Conservation (phyloP, 2,797 vertebrate species). For the Chelidonichthys spinosus region DNA sequence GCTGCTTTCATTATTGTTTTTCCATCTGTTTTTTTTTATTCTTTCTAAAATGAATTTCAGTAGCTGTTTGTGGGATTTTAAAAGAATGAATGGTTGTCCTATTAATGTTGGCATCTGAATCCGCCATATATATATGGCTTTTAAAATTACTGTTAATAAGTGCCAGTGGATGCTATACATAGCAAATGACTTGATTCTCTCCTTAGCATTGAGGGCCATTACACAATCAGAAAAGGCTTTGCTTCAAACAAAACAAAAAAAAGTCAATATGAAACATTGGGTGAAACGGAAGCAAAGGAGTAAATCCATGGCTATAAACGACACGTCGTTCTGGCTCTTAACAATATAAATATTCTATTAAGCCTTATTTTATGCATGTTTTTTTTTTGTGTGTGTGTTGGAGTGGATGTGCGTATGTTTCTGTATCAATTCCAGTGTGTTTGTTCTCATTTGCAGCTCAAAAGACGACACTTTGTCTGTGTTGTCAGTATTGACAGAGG, state of each 20-base stretch:
- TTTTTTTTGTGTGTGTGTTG: conserved; percentile 75
- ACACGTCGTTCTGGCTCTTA: conserved; percentile 65
- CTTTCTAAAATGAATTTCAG: conserved; percentile 42
- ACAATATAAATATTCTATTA: conserved; percentile 79
- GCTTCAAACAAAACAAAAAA: conserved; percentile 41
- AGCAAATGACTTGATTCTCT: neutral
- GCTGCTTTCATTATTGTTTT: conserved; percentile 69
- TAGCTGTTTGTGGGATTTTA: conserved; percentile 47
- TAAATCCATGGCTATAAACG: conserved; percentile 47
- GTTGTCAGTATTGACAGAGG: conserved; percentile 56
- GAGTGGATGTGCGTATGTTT: conserved; percentile 74
- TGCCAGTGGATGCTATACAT: conserved; percentile 63
- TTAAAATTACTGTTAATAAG: conserved; percentile 60
- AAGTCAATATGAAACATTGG: conserved; percentile 50
- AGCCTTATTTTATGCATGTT: conserved; percentile 81
- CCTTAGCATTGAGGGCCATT: conserved; percentile 53
- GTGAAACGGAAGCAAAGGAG: conserved; percentile 52
- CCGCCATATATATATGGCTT: conserved; percentile 47
- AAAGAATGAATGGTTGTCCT: conserved; percentile 31
- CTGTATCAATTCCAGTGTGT: conserved; percentile 65
- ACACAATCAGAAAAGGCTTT: conserved; percentile 56
- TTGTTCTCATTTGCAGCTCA: conserved; percentile 72
- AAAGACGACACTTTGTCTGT: conserved; percentile 60
- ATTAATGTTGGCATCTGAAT: conserved; percentile 43
- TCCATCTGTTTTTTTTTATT: conserved; percentile 27